Evolutionary conservation across 1,140 invertebrate species (phyloP).

Genomic region (Ceratosolen solmsi): DNA sequence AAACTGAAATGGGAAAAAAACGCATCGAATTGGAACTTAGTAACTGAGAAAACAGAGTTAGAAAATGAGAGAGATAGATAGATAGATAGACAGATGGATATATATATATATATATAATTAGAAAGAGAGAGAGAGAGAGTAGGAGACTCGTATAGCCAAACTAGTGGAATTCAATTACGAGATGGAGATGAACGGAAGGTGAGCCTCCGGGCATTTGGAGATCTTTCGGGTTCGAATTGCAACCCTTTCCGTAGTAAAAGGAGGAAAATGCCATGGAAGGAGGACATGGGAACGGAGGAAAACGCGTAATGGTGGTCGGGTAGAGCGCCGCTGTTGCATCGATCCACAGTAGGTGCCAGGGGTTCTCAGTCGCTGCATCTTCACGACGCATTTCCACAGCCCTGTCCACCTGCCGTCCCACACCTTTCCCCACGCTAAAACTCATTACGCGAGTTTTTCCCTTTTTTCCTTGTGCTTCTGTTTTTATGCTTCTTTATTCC

Average conservation of each 20-base stretch:
- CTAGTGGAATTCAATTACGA: conserved; percentile 64
- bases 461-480: background rate
- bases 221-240: background rate
- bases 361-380: conserved; percentile 59
- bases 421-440: conserved; percentile 20
- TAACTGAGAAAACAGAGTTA: background rate
- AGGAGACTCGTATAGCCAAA: background rate
- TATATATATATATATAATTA: too few relatives aligned
- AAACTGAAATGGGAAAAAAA: background rate
- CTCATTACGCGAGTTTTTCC: conserved; percentile 34
- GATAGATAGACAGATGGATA: background rate
- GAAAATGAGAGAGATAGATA: background rate
- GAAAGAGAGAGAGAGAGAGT: background rate
- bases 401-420: background rate
- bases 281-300: conserved; percentile 64
- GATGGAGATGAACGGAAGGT: conserved; percentile 57
- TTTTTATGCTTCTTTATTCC: conserved; percentile 23
- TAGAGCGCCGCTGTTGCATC: conserved; percentile 71
- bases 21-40: background rate
- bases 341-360: conserved; percentile 65
- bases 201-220: conserved; percentile 59
- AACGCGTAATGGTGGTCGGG: conserved; percentile 69
- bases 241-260: conserved; percentile 53
- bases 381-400: background rate
- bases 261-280: conserved; percentile 36